These are phyloP conservation scores for Ennomos erosarius DNA, from an alignment of 2,888 invertebrate genomes.

Conservation along the genomic window DNA sequence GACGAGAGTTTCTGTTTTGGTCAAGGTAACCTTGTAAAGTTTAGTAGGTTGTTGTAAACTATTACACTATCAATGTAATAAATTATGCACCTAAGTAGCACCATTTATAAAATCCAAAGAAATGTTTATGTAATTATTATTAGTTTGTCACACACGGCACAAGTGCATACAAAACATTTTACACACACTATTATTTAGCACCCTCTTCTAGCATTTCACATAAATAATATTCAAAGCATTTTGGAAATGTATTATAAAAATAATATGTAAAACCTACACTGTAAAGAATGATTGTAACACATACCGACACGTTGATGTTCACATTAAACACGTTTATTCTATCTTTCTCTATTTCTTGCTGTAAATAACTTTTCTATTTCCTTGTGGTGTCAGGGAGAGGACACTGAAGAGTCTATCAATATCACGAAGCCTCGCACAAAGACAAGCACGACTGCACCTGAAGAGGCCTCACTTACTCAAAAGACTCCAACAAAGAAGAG, in stretches of 20 bases:
- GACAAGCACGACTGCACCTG: slow-evolving; percentile 80
- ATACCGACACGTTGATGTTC: slow-evolving; percentile 9
- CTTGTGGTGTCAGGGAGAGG: slow-evolving; percentile 73
- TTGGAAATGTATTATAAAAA: slow-evolving; percentile 13
- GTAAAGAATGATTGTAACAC: slow-evolving; percentile 18
- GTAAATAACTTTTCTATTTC: slow-evolving; percentile 50
- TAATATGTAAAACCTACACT: slow-evolving; percentile 7
- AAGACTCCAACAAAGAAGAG: slow-evolving; percentile 82
- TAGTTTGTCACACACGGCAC: slow-evolving; percentile 7
- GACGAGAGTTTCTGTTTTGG: slow-evolving; percentile 65
- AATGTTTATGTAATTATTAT: slow-evolving; percentile 4
- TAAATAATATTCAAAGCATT: slow-evolving; percentile 17
- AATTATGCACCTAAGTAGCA: slow-evolving; percentile 18
- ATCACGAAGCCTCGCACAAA: slow-evolving; percentile 78
- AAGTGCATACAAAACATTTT: slow-evolving; percentile 7
- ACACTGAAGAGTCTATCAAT: slow-evolving; percentile 80
- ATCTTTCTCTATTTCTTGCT: slow-evolving; percentile 41
- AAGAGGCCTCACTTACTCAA: slow-evolving; percentile 81
- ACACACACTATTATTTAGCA: background rate
- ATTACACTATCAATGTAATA: slow-evolving; percentile 22
- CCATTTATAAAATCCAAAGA: slow-evolving; percentile 8
- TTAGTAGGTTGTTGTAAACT: slow-evolving; percentile 35
- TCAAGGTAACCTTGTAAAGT: slow-evolving; percentile 61
- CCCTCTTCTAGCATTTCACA: background rate
- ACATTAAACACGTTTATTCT: slow-evolving; percentile 22